Percentiles rank a stretch among this genome's conserved stretches.
phyloP scores from a whole-genome alignment of 2,113 vertebrate genomes.

The Ctenomys sociabilis region DNA sequence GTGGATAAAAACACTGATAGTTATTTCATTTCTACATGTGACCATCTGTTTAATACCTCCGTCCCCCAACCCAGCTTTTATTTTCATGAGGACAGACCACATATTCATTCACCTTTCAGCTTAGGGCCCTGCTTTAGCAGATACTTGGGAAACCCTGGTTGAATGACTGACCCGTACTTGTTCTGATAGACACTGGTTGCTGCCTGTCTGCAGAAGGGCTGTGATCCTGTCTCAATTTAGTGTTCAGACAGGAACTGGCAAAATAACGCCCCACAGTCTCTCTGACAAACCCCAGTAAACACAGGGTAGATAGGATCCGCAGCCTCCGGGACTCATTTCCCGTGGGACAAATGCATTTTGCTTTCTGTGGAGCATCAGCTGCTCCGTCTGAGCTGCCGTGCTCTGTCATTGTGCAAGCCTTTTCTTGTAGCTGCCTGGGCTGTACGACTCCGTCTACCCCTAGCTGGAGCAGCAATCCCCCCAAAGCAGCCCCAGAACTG shows the following conservation, averaged over 20 bases:
- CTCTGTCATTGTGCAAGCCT: neutral
- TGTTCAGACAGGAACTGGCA: neutral
- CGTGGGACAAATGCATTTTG: neutral
- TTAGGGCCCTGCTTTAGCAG: neutral
- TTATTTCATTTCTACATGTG: neutral
- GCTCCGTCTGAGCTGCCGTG: neutral
- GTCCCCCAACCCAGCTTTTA: neutral
- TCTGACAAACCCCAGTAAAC: neutral
- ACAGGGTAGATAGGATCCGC: neutral
- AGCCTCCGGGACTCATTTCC: neutral
- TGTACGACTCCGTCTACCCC: slow-evolving; percentile 41
- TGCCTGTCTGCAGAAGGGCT: neutral
- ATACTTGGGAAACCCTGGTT: neutral
- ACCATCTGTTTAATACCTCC: neutral
- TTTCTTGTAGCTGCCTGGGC: slow-evolving; percentile 1
- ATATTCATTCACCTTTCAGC: neutral
- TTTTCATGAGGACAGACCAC: neutral
- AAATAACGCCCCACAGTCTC: neutral
- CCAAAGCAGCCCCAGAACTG: slow-evolving; percentile 68
- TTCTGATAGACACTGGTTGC: neutral
- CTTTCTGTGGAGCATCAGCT: neutral
- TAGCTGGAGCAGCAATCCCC: slow-evolving; percentile 51
- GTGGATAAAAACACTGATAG: neutral
- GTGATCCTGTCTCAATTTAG: neutral
- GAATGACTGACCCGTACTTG: neutral